A percentile compares a stretch with the other conserved stretches of the same genome.
Conservation (phyloP, 1,140 invertebrate species). For the Zaprionus davidi region DNA sequence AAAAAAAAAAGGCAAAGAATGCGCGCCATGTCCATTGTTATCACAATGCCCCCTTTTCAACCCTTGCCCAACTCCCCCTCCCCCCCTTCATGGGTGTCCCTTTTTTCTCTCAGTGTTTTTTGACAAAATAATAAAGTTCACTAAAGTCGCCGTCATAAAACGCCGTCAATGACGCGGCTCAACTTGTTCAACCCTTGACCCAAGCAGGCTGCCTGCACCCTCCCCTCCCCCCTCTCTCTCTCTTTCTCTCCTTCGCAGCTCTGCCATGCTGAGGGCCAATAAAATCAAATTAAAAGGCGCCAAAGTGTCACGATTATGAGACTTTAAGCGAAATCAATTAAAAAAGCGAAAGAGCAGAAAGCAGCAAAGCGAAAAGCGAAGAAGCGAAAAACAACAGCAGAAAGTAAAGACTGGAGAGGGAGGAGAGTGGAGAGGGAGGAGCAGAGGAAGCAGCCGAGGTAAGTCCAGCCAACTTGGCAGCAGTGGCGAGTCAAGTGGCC, state of each 20-base stretch:
- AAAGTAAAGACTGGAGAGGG: background rate
- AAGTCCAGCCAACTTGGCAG: conserved; percentile 30
- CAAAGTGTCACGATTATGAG: conserved; percentile 82
- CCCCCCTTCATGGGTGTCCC: background rate
- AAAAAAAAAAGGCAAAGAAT: conserved; percentile 58
- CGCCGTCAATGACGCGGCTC: conserved; percentile 75
- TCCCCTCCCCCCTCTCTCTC: background rate
- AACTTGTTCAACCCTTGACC: conserved; percentile 30
- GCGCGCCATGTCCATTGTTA: conserved; percentile 29
- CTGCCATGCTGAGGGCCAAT: conserved; percentile 76
- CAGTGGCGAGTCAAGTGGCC: conserved; percentile 13
- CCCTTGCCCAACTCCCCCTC: conserved; percentile 8
- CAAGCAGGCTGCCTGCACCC: background rate
- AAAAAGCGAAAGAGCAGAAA: conserved; percentile 45
- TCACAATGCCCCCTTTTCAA: background rate
- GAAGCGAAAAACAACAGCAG: conserved; percentile 15
- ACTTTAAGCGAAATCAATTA: conserved; percentile 81
- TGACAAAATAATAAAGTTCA: conserved; percentile 72
- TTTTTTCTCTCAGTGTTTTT: conserved; percentile 21
- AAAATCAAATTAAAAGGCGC: conserved; percentile 83
- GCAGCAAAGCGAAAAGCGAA: background rate
- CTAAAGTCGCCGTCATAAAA: conserved; percentile 69
- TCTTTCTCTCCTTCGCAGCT: background rate
- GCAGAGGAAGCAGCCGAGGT: conserved; percentile 28
- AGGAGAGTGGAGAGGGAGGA: conserved; percentile 13